Evolutionary conservation across 1,140 invertebrate species (phyloP).

Genomic region (Samia ricini): DNA sequence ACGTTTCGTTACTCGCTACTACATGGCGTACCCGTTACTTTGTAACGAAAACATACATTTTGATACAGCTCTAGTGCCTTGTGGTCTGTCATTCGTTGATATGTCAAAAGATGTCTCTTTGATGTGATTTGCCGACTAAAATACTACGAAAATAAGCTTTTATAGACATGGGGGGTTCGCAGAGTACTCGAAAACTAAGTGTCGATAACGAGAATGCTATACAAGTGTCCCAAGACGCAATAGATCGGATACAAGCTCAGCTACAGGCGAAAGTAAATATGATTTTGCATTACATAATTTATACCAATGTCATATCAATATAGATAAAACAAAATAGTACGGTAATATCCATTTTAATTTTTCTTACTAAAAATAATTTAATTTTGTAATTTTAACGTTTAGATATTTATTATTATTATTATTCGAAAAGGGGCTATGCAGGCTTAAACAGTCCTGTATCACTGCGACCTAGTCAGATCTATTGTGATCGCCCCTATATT

Average conservation of each 20-base stretch:
- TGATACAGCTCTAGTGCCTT: not conserved
- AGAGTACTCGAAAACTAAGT: conserved; percentile 68
- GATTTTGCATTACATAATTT: conserved; percentile 71
- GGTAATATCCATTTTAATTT: conserved; percentile 7
- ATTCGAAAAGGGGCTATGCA: no score
- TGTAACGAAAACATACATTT: not conserved
- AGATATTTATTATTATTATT: no score
- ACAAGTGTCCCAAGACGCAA: conserved; percentile 66
- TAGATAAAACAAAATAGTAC: conserved; percentile 37
- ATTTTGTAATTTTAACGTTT: no score
- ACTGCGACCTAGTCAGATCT: no score
- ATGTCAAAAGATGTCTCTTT: conserved; percentile 66
- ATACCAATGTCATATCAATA: conserved; percentile 63
- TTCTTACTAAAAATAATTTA: no score
- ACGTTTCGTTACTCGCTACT: no score
- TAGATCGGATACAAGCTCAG: conserved; percentile 68
- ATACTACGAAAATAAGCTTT: conserved; percentile 53
- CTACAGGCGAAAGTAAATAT: conserved; percentile 62
- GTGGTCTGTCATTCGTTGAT: conserved; percentile 1
- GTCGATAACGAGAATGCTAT: conserved; percentile 70
- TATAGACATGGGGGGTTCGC: conserved; percentile 68
- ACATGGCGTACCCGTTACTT: no score
- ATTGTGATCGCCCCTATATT: no score
- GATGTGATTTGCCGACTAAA: conserved; percentile 63
- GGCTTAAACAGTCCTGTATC: no score